Conservation (phyloP, 2,797 vertebrate species). For the Acanthurus tractus region DNA sequence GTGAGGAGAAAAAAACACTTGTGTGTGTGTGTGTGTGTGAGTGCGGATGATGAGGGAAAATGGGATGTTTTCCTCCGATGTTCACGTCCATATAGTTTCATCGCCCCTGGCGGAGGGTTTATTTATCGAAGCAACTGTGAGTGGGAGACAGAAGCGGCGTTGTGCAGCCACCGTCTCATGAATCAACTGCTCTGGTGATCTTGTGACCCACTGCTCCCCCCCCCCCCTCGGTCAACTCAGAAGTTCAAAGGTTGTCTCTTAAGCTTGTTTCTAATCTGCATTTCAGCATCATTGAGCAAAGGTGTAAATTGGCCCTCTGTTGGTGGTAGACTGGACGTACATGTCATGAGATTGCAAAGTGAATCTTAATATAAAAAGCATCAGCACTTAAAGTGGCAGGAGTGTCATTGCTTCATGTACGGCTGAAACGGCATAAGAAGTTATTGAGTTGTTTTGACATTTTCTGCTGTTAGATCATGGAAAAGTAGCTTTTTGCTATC, state of each 20-base stretch:
- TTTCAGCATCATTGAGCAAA: constrained; percentile 22
- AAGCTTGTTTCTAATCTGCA: constrained; percentile 49
- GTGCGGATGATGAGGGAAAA: constrained; percentile 19
- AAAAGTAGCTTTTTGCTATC: neutral
- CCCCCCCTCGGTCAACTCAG: constrained; percentile 37
- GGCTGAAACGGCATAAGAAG: neutral
- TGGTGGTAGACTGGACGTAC: constrained; percentile 6
- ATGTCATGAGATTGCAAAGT: neutral
- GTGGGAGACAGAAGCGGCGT: constrained; percentile 55
- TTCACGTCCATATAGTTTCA: constrained; percentile 73
- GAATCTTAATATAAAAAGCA: neutral
- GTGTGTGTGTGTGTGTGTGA: constrained; percentile 17
- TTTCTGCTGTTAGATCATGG: neutral
- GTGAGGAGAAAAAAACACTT: constrained; percentile 27
- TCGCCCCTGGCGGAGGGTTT: constrained; percentile 57
- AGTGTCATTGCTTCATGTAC: neutral
- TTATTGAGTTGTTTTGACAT: neutral
- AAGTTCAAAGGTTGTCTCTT: constrained; percentile 68
- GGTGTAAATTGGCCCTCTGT: constrained; percentile 59
- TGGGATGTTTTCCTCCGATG: constrained; percentile 65
- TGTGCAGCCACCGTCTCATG: constrained; percentile 60
- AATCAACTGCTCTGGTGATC: constrained; percentile 70
- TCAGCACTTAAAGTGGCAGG: neutral
- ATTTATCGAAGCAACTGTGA: constrained; percentile 59
- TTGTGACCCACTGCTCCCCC: constrained; percentile 54